Base-by-base conservation (phyloP, 2,888 invertebrate species). In the Saturnia pavonia region DNA sequence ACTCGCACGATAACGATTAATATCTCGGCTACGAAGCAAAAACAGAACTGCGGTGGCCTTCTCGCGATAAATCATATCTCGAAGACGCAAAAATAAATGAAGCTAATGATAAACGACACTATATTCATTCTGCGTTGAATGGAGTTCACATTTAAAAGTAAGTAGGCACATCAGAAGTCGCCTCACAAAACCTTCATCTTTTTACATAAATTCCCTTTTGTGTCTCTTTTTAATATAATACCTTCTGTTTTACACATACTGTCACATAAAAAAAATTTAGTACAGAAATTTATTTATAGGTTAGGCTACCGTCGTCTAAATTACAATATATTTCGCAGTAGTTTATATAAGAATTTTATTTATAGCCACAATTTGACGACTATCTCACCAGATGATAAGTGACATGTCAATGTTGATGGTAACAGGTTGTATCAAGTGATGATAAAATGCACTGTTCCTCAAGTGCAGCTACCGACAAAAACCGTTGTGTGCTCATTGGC, bases 1-100 rank as follows among this genome's bases (percentile, higher is more conserved):
- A 88, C 89, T 91, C 91, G 90, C 88, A 88, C 90, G 91, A 91
- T 92, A 89, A 90, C 93, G 92, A 94, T 94, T 94, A 92, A 94
- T 94, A 94, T 93, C 92, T 90, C 88, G 87, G 88, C 88, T 88
- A 85, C 83, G 79, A 85, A 87, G 91, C 91, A 93, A 94, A 93
- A 94, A 93, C 94, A 92, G 91, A 92, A 91, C 90, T 88, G 81
- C 88, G 82, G 81, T 86, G 88, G 90, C 88, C 90, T 89, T 85
- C 86, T 84, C 85, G 90, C 87, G 90, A 93, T 93, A 94, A 93
- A 94, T 94, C 93, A 93, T 93, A 92, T 91, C 91, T 91, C 80
- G 84, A 87, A 90, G 91, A 88, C 91, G 88, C 91, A 92, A 92
- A 93, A 93, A 93, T 94, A 92, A 93, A 93, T 93, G 93, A 92